These are phyloP conservation scores for Procambarus virginalis DNA, from an alignment of 1,140 invertebrate genomes.

Conservation along the genomic window DNA sequence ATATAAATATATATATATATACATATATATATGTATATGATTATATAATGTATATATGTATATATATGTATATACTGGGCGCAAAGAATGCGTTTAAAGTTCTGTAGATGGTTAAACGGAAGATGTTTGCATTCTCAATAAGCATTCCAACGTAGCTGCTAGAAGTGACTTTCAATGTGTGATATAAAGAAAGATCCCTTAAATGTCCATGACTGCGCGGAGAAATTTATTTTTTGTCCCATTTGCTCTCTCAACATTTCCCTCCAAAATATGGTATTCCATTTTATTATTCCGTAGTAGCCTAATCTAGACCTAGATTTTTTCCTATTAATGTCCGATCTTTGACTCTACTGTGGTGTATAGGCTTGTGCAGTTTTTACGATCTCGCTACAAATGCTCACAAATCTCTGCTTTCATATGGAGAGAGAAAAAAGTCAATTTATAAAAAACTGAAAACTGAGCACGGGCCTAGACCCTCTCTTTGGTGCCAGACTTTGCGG, in stretches of 20 bases:
- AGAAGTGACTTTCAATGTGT: conserved; percentile 66
- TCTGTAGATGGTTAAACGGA: conserved; percentile 58
- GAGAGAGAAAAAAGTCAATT: conserved; percentile 28
- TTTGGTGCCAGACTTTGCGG: conserved; percentile 39
- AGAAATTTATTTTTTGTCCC: conserved; percentile 68
- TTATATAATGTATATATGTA: neutral
- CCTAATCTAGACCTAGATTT: conserved; percentile 67
- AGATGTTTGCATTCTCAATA: conserved; percentile 69
- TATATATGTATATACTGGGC: conserved; percentile 51
- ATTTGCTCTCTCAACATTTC: conserved; percentile 68
- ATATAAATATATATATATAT: conserved; percentile 53
- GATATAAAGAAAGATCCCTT: conserved; percentile 65
- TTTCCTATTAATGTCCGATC: conserved; percentile 68
- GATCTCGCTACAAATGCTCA: conserved; percentile 34
- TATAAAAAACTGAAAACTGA: conserved; percentile 33
- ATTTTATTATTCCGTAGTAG: conserved; percentile 67
- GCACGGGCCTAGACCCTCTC: conserved; percentile 53
- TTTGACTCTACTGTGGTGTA: conserved; percentile 55
- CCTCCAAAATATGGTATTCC: conserved; percentile 68
- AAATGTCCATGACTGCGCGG: conserved; percentile 63
- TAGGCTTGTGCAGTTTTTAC: conserved; percentile 49
- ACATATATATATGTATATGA: conserved; percentile 5
- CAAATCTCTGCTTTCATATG: conserved; percentile 35
- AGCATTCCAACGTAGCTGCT: conserved; percentile 67
- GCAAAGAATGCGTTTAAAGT: conserved; percentile 57